These are phyloP conservation scores for Gallinago solitaria DNA, from an alignment of 2,797 vertebrate genomes.

Conservation along the genomic window DNA sequence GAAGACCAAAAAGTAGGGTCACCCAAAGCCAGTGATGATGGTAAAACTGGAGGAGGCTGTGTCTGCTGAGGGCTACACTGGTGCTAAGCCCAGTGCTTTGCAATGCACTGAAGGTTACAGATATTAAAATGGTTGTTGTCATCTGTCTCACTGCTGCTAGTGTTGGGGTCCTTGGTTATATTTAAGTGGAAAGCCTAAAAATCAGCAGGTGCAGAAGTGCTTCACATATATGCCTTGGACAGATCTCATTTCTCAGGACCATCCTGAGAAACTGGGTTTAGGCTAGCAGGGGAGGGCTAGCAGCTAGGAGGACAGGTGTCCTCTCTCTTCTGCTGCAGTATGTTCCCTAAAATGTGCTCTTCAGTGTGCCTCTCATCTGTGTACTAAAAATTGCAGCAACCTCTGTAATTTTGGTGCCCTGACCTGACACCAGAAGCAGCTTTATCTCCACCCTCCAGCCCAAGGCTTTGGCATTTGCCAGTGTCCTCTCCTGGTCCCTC, in stretches of 20 bases:
- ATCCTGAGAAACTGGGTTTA: not conserved
- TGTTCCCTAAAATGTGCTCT: not conserved
- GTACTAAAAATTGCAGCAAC: not conserved
- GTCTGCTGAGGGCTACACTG: not conserved
- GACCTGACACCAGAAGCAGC: not conserved
- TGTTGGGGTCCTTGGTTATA: not conserved
- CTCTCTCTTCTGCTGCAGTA: not conserved
- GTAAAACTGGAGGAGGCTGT: not conserved
- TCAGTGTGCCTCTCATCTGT: not conserved
- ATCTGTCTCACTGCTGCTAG: not conserved
- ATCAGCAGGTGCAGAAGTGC: not conserved
- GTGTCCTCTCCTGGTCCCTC: not conserved
- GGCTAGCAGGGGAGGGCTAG: not conserved
- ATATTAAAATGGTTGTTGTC: not conserved
- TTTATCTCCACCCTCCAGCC: not conserved
- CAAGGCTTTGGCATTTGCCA: not conserved
- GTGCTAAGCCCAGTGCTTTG: not conserved
- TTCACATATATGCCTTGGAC: rapidly evolving
- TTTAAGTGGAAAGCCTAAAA: not conserved
- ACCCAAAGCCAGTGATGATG: not conserved
- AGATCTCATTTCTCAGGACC: not conserved
- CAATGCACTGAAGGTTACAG: not conserved
- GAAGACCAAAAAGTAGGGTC: not conserved
- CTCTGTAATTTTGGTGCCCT: not conserved
- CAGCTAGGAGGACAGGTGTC: not conserved